These are phyloP conservation scores for Osmerus eperlanus DNA, from an alignment of 2,113 vertebrate species.

Conservation along the genomic window DNA sequence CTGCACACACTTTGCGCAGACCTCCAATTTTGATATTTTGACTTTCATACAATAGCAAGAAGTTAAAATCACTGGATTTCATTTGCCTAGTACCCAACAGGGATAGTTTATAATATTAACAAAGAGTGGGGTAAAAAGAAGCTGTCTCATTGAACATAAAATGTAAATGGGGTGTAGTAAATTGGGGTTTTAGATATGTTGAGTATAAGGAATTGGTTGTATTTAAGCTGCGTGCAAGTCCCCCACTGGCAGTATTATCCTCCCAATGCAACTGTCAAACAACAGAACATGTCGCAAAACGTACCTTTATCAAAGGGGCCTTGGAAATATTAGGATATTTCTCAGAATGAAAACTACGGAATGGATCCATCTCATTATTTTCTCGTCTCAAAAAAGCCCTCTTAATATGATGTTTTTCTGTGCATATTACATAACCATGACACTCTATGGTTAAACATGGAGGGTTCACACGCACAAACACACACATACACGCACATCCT, in stretches of 20 bases:
- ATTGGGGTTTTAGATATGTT: constrained; percentile 71
- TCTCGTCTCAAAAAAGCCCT: too few relatives aligned
- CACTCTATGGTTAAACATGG: too few relatives aligned
- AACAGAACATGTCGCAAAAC: constrained; percentile 56
- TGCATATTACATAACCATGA: too few relatives aligned
- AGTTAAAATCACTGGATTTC: constrained; percentile 45
- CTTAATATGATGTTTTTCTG: background rate
- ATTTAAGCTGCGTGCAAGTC: constrained; percentile 55
- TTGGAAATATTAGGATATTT: constrained; percentile 45
- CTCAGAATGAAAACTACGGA: constrained; percentile 49
- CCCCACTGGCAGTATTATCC: constrained; percentile 67
- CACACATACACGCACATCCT: constrained; percentile 9
- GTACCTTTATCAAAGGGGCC: constrained; percentile 52
- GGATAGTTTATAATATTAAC: constrained; percentile 51
- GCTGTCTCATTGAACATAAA: constrained; percentile 64
- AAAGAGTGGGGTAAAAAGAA: constrained; percentile 52
- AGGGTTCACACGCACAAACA: background rate
- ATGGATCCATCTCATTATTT: constrained; percentile 27
- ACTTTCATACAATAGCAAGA: constrained; percentile 36
- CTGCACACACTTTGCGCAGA: too few relatives aligned
- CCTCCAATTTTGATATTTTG: too few relatives aligned
- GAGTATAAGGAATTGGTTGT: constrained; percentile 62
- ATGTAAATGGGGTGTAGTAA: constrained; percentile 65
- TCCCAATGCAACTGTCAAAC: constrained; percentile 66
- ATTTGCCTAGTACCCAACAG: constrained; percentile 57